Conservation (phyloP, 2,113 vertebrate genomes). For the Lophura nycthemera region DNA sequence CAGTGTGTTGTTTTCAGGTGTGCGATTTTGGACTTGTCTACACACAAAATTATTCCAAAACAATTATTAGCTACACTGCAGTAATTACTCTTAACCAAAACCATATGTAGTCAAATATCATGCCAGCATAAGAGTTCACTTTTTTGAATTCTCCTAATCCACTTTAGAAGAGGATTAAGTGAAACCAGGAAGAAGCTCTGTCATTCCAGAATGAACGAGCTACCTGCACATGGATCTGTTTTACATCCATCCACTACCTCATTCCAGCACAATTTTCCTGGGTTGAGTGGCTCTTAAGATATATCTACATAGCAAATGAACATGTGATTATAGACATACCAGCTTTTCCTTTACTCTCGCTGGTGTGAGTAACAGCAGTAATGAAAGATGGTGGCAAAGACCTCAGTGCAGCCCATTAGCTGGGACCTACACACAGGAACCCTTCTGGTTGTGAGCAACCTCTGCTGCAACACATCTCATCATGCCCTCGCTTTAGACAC, state of each 20-base stretch:
- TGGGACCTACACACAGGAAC: background rate
- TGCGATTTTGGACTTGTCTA: background rate
- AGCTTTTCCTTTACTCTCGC: slow-evolving; percentile 43
- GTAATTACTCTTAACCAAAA: background rate
- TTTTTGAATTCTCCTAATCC: slow-evolving; percentile 51
- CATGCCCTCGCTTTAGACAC: background rate
- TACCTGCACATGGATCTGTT: slow-evolving; percentile 23
- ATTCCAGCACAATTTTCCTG: slow-evolving; percentile 18
- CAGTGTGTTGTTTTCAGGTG: slow-evolving; percentile 4
- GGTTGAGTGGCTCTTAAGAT: slow-evolving; percentile 34
- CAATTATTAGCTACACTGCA: background rate
- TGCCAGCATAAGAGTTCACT: background rate
- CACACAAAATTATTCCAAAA: background rate
- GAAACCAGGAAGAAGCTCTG: background rate
- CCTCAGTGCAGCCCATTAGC: background rate
- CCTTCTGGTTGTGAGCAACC: background rate
- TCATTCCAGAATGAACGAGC: slow-evolving; percentile 21
- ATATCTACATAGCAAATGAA: slow-evolving; percentile 62
- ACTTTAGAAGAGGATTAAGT: slow-evolving; percentile 34
- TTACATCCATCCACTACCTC: slow-evolving; percentile 9
- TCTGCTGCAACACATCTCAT: slow-evolving; percentile 6
- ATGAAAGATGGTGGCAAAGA: slow-evolving; percentile 55
- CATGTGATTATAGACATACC: slow-evolving; percentile 31
- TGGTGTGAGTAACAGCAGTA: slow-evolving; percentile 50
- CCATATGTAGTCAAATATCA: background rate